Base-by-base conservation (phyloP, 2,113 vertebrate species). In the Neoarius graeffei region DNA sequence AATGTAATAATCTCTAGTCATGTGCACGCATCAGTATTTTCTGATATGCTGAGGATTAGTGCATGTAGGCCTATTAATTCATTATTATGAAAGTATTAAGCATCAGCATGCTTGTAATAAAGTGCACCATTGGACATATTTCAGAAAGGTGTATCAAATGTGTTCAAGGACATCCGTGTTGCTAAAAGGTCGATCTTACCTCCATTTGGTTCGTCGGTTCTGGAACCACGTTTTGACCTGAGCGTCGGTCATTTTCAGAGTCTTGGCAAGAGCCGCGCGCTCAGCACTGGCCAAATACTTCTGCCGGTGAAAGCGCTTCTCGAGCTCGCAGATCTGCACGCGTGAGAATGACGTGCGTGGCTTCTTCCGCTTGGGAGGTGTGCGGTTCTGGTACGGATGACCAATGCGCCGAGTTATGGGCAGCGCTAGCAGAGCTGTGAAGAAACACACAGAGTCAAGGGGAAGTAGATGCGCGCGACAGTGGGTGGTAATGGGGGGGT, bases 191-290 rank as follows among this genome's bases (percentile, higher is more conserved):
- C 4, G 27, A 20, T 19, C 86, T 95, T 93, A 99, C 98, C 98
- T 97, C 98, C 98, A 96, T 90, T 96, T 96, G 80, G 95, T 96
- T 86, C 95, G 92, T 80, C 95, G 94, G 92, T 96, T 96, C 93
- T 96, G 95, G 89, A 96, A 96, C 95, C 95, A 96, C 83, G 95
- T 96, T 87, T 96, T 96, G 85, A 99, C 98, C 92, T 99, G 98
- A 2, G 98, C 98, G 25, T 99, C 98, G 2, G 98, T 99, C 98
- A 99, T 99, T 94, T 99, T 99, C 88, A 99, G 97, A 15, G 96
- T 96, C 92, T 99, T 99, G 89, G 98, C 98, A 90, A 99, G 94
- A 54, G 97, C 95, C 0, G 98, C 98, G 0, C 98, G 96, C 92
- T 99, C 98, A 0, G 98, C 97, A 4, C 97, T 98, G 71, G 98